Conservation (phyloP, 2,797 vertebrate genomes). For the Sparus aurata region DNA sequence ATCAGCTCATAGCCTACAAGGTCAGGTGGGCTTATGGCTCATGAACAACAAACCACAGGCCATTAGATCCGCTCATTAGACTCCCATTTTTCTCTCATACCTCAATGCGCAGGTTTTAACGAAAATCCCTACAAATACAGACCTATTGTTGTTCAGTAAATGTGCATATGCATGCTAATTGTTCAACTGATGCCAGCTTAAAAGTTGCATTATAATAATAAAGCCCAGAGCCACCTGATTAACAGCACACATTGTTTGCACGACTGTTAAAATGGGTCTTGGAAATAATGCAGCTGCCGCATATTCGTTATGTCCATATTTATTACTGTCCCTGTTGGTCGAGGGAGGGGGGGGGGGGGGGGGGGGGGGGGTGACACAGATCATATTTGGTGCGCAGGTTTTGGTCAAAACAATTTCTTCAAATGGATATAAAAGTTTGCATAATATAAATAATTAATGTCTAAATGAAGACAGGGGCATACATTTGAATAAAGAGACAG, state of each 20-base stretch:
- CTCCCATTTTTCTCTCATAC: neutral
- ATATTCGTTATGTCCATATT: neutral
- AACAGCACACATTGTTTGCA: no score
- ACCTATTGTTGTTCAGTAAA: neutral
- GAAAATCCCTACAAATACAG: conserved; percentile 2
- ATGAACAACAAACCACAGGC: neutral
- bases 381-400: neutral
- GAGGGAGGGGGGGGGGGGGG: no score
- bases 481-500: neutral
- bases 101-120: neutral
- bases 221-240: neutral
- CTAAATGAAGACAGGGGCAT: no score
- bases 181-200: neutral
- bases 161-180: conserved; percentile 12
- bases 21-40: neutral
- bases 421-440: neutral
- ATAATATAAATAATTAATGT: neutral
- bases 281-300: neutral
- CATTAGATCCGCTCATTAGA: neutral
- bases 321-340: neutral
- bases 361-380: neutral
- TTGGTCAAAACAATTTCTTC: neutral
- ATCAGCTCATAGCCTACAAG: neutral
- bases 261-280: neutral
- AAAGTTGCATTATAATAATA: neutral